Evolutionary conservation across 2,797 vertebrate species (phyloP).

Genomic region (Atherinosoma microstoma): DNA sequence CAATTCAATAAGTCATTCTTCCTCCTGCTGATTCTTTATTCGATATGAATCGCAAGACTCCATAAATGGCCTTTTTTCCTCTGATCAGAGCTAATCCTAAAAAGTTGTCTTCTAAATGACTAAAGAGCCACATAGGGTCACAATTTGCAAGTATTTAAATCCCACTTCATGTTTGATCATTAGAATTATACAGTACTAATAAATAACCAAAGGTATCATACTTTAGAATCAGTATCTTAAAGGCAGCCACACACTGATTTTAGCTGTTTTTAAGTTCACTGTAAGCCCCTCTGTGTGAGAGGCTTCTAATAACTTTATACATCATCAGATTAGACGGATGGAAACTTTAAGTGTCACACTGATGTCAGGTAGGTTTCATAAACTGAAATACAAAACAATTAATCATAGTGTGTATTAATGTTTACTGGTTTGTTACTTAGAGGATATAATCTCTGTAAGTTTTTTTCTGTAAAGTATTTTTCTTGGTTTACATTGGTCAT

Average conservation of each 20-base stretch:
- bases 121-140: neutral
- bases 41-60: slow-evolving; percentile 8
- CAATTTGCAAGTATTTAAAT: slow-evolving; percentile 15
- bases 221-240: neutral
- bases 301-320: neutral
- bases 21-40: slow-evolving; percentile 19
- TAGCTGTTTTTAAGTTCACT: neutral
- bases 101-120: slow-evolving; percentile 4
- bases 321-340: no score
- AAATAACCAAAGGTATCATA: neutral
- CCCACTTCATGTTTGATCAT: neutral
- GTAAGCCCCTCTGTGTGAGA: neutral
- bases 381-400: no score
- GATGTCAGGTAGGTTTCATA: no score
- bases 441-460: no score
- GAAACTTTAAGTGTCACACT: no score
- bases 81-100: slow-evolving; percentile 19
- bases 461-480: no score
- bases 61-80: slow-evolving; percentile 53
- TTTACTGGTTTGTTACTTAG: no score
- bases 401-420: no score
- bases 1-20: slow-evolving; percentile 51
- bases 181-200: neutral
- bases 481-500: no score
- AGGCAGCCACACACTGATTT: neutral